phyloP scores from a whole-genome alignment of 35 echinoderm and acorn worm species.

The Anneissia japonica region DNA sequence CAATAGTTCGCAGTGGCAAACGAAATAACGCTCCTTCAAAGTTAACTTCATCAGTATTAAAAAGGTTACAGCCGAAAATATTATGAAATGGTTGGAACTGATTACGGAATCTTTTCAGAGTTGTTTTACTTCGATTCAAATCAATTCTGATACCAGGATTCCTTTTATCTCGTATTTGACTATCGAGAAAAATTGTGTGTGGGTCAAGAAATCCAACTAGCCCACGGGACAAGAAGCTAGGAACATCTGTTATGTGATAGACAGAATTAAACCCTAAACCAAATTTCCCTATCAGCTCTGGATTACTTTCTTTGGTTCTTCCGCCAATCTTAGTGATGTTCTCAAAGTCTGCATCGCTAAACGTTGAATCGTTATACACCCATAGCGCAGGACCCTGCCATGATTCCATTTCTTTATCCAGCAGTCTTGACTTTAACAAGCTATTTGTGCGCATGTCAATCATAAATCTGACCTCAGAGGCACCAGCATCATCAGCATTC shows the following conservation, averaged over 20 bases:
- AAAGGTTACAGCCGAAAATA: constrained; percentile 58
- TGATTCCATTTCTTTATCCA: not conserved
- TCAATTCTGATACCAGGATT: constrained; percentile 63
- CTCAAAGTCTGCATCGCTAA: constrained; percentile 17
- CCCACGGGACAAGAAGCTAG: constrained; percentile 60
- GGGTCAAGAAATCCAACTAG: constrained; percentile 67
- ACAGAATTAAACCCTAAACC: constrained; percentile 91
- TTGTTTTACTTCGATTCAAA: constrained; percentile 23
- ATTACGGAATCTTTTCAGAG: constrained; percentile 28
- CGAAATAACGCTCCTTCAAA: constrained; percentile 60
- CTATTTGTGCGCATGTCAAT: constrained; percentile 49
- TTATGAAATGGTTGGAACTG: constrained; percentile 72
- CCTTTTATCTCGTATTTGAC: constrained; percentile 1
- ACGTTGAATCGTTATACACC: constrained; percentile 67
- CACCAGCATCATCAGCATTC: constrained; percentile 80
- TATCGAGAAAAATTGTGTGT: constrained; percentile 44
- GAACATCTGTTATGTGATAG: constrained; percentile 89
- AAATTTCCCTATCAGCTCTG: constrained; percentile 68
- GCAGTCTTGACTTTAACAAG: not conserved
- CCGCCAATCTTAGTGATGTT: constrained; percentile 44
- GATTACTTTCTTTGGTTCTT: constrained; percentile 63
- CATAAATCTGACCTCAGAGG: constrained; percentile 55
- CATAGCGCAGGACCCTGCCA: constrained; percentile 80
- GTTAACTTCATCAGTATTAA: not conserved
- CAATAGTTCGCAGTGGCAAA: constrained; percentile 49